phyloP scores from a whole-genome alignment of 2,888 invertebrate species.

The Cordilura impudica region DNA sequence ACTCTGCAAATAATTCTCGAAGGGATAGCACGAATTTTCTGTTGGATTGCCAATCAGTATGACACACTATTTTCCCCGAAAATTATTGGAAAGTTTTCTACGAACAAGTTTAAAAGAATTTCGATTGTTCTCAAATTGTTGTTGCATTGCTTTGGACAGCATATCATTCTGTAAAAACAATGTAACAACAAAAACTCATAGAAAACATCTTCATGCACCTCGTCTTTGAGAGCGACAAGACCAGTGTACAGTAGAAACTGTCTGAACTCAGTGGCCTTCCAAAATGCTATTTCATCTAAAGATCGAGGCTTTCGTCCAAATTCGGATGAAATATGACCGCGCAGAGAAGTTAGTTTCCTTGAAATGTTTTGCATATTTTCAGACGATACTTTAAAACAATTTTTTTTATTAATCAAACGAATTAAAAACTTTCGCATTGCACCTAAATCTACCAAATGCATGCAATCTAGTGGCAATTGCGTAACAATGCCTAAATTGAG shows the following conservation, averaged over 20 bases:
- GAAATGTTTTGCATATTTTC: constrained; percentile 11
- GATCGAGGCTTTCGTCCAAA: constrained; percentile 7
- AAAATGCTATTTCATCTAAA: constrained; percentile 21
- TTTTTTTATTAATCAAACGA: neutral
- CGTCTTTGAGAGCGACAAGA: constrained; percentile 7
- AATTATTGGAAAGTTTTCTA: constrained; percentile 22
- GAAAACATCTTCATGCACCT: constrained; percentile 11
- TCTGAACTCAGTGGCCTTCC: constrained; percentile 35
- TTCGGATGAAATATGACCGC: neutral
- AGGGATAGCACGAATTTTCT: constrained; percentile 11
- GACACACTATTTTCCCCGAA: constrained; percentile 19
- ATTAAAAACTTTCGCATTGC: constrained; percentile 6
- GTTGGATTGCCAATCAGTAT: constrained; percentile 11
- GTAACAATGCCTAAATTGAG: neutral
- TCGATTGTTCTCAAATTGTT: neutral
- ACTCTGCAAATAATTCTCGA: constrained; percentile 35
- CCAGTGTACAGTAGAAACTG: constrained; percentile 19
- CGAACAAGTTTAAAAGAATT: neutral
- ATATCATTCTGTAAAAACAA: constrained; percentile 10
- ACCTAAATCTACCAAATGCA: constrained; percentile 34
- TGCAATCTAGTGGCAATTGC: constrained; percentile 2
- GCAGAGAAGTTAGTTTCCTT: neutral
- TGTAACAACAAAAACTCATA: constrained; percentile 14
- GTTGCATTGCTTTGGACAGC: constrained; percentile 8
- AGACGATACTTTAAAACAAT: neutral